phyloP scores from a whole-genome alignment of 2,113 vertebrate genomes.

The Drymodes brunneopygia region DNA sequence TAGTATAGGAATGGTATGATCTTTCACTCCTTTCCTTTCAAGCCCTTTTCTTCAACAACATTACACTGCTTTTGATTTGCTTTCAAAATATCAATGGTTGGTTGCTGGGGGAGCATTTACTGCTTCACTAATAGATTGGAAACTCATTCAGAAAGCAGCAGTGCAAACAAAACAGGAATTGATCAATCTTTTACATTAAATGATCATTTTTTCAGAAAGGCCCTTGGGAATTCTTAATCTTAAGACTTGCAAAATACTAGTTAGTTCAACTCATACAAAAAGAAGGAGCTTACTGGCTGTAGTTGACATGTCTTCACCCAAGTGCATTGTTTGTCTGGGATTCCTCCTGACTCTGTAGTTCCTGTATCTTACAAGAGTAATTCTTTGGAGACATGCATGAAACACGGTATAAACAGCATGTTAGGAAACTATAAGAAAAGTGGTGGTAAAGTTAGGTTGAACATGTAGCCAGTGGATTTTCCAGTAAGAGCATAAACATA shows the following conservation, averaged over 20 bases:
- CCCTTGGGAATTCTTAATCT: neutral
- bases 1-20: neutral
- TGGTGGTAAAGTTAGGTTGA: neutral
- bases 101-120: neutral
- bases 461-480: neutral
- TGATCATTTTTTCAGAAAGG: neutral
- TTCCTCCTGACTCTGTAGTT: neutral
- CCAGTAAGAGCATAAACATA: neutral
- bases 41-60: neutral
- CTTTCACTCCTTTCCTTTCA: neutral
- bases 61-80: neutral
- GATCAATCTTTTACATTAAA: neutral
- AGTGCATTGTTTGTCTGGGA: neutral
- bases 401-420: neutral
- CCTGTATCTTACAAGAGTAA: neutral
- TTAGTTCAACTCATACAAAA: neutral
- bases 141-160: neutral
- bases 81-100: neutral
- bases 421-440: neutral
- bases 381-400: neutral
- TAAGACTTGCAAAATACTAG: neutral
- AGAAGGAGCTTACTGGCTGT: neutral
- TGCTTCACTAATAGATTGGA: neutral
- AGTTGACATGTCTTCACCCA: neutral
- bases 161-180: neutral